Percentiles rank a stretch among this genome's conserved stretches.
These are phyloP conservation scores for Nannoperca australis DNA, from an alignment of 2,797 vertebrate genomes.

Conservation along the genomic window DNA sequence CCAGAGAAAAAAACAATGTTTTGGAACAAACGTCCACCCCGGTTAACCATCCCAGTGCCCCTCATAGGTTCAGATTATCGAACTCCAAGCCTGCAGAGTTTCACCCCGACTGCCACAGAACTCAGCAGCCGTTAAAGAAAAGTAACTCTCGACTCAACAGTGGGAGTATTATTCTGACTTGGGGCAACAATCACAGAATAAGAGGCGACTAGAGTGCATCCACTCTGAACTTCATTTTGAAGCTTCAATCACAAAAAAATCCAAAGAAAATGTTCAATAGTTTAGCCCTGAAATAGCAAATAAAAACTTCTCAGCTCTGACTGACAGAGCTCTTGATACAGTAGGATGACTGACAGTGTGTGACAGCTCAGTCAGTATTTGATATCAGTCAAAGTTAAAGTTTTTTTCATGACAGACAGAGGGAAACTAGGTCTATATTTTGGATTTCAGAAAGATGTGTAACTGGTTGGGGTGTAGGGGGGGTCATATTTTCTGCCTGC, in stretches of 20 bases:
- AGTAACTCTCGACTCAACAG: conserved; percentile 40
- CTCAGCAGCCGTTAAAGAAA: conserved; percentile 43
- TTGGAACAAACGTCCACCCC: conserved; percentile 67
- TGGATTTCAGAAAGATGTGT: conserved; percentile 65
- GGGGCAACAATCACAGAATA: conserved; percentile 53
- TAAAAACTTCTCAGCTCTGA: conserved; percentile 62
- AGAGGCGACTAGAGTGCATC: conserved; percentile 56
- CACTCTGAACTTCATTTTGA: conserved; percentile 67
- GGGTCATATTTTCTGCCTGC: conserved; percentile 53
- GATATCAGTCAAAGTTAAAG: conserved; percentile 64
- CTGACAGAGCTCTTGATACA: conserved; percentile 71
- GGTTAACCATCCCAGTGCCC: conserved; percentile 61
- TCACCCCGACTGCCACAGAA: conserved; percentile 37
- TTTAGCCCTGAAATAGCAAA: conserved; percentile 64
- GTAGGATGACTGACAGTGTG: conserved; percentile 66
- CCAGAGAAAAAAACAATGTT: conserved; percentile 54
- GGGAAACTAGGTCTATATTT: conserved; percentile 64
- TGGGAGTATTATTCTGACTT: conserved; percentile 59
- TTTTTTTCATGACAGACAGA: conserved; percentile 52
- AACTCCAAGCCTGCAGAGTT: conserved; percentile 44
- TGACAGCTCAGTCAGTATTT: conserved; percentile 70
- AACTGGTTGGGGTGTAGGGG: conserved; percentile 29
- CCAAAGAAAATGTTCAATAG: conserved; percentile 60
- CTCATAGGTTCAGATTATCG: conserved; percentile 55
- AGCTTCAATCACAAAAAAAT: conserved; percentile 63